phyloP scores from a whole-genome alignment of 2,797 vertebrate species.

The Propithecus deckenii region DNA sequence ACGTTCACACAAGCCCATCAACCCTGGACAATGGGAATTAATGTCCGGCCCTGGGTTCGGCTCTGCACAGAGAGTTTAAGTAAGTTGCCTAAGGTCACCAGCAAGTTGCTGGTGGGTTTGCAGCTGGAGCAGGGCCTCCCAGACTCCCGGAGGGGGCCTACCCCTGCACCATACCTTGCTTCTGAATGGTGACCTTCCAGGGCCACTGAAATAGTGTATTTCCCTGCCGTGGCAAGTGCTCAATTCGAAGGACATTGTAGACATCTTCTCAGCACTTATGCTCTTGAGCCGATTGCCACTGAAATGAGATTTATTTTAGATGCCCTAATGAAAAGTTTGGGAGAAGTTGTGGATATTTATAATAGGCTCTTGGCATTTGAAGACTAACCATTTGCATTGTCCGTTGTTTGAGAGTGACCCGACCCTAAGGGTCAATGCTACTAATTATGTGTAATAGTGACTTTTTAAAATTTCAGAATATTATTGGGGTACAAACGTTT shows the following conservation, averaged over 20 bases:
- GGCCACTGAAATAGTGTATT: background rate
- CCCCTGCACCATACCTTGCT: background rate
- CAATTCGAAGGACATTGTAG: background rate
- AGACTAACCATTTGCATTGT: background rate
- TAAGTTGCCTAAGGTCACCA: background rate
- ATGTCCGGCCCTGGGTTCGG: background rate
- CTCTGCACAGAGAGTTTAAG: background rate
- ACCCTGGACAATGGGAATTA: background rate
- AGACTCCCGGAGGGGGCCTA: background rate
- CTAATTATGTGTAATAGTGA: background rate
- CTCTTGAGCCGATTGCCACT: background rate
- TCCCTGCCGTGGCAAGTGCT: background rate
- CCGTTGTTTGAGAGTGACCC: background rate
- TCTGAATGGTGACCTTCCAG: background rate
- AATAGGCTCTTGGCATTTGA: background rate
- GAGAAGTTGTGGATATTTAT: background rate
- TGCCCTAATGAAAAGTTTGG: background rate
- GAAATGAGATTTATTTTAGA: slow-evolving; percentile 1
- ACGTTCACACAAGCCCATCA: background rate
- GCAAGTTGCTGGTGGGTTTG: background rate
- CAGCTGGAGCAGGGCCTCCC: background rate
- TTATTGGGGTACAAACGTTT: no score
- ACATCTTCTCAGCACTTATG: background rate
- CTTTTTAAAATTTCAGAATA: background rate
- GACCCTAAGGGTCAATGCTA: background rate